phyloP scores from a whole-genome alignment of 1,140 invertebrate species.

The Homarus americanus region DNA sequence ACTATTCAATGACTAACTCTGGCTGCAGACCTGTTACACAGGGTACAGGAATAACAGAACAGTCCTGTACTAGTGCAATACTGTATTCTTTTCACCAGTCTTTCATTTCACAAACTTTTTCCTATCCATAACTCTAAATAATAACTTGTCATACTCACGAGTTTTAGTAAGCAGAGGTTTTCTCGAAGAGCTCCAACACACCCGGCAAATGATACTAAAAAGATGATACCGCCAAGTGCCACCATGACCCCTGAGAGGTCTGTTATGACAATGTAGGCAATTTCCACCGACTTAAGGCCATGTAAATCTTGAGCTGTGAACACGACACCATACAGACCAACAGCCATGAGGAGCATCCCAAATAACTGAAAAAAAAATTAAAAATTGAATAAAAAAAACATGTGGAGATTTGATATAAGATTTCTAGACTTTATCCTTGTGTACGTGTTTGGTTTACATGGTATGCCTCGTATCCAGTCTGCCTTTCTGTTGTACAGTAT shows the following conservation, averaged over 20 bases:
- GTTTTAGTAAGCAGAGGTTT: slow-evolving; percentile 55
- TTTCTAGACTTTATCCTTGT: no score
- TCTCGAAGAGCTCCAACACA: slow-evolving; percentile 58
- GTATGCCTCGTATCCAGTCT: no score
- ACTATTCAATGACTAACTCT: no score
- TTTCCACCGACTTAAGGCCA: slow-evolving; percentile 53
- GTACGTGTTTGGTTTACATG: no score
- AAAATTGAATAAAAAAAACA: background rate
- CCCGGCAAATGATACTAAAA: slow-evolving; percentile 60
- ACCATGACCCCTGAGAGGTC: slow-evolving; percentile 62
- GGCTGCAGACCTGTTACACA: no score
- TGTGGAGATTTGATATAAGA: no score
- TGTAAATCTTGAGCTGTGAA: slow-evolving; percentile 62
- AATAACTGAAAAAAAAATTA: slow-evolving; percentile 34
- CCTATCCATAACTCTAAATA: no score
- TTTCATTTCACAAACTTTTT: no score
- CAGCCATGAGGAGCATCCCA: slow-evolving; percentile 51
- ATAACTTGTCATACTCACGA: slow-evolving; percentile 15
- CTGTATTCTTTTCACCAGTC: no score
- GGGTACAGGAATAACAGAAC: no score
- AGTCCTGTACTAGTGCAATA: no score
- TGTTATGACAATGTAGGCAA: slow-evolving; percentile 57
- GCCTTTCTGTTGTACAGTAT: no score
- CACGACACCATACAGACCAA: slow-evolving; percentile 61
- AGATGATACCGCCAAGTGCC: slow-evolving; percentile 51